Percentiles rank a stretch among this genome's conserved stretches.
These are phyloP conservation scores for Eriosoma lanigerum DNA, from an alignment of 1,140 invertebrate genomes.

Conservation along the genomic window DNA sequence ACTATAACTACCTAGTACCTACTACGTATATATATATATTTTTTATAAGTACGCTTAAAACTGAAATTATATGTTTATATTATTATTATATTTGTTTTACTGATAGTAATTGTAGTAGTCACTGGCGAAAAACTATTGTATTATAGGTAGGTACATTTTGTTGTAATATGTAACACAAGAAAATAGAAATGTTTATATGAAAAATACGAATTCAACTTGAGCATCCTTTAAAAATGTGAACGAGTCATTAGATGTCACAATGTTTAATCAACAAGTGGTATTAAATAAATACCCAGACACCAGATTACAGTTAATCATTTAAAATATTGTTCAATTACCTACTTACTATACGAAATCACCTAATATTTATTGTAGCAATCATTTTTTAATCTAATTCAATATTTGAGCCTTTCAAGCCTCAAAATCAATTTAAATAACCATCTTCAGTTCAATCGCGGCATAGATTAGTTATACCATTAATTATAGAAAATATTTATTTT, in stretches of 20 bases:
- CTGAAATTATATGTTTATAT: too few species aligned
- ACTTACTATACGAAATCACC: too few species aligned
- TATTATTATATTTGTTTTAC: too few species aligned
- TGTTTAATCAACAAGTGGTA: background rate
- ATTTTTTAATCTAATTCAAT: background rate
- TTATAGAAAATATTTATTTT: too few species aligned
- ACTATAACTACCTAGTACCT: too few species aligned
- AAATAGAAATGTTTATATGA: background rate
- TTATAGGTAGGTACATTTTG: background rate
- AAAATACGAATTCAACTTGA: background rate
- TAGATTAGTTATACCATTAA: too few species aligned
- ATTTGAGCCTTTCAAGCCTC: background rate
- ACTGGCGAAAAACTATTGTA: too few species aligned
- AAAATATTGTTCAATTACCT: background rate
- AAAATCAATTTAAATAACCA: background rate
- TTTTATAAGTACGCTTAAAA: too few species aligned
- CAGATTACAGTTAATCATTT: background rate
- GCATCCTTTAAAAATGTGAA: background rate
- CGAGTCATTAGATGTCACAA: too few species aligned
- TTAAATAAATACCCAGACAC: background rate
- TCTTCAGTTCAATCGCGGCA: background rate
- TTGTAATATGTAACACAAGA: background rate
- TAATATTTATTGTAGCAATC: background rate
- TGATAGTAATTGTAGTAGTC: too few species aligned
- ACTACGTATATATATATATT: too few species aligned